phyloP scores from a whole-genome alignment of 35 echinoderm and acorn worm genomes.

The Acanthaster planci region DNA sequence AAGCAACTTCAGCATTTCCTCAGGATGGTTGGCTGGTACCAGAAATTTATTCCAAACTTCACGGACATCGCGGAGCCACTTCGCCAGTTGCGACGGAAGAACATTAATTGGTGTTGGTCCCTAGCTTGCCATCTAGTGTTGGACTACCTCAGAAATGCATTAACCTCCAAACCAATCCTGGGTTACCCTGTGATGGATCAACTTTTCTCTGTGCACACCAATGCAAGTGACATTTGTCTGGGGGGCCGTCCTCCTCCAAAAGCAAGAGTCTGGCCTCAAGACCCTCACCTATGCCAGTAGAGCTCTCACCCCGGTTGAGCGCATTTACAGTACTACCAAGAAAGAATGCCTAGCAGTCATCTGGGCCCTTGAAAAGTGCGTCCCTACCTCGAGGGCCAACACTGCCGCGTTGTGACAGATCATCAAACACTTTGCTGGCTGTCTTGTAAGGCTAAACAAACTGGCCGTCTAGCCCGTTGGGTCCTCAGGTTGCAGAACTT shows the following conservation, averaged over 20 bases:
- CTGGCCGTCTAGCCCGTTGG: conserved; percentile 32
- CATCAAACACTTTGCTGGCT: no score
- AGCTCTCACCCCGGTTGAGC: neutral
- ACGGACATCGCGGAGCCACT: conserved; percentile 34
- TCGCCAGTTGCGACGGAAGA: neutral
- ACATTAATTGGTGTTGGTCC: neutral
- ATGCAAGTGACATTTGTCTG: conserved; percentile 29
- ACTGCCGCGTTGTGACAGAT: conserved; percentile 10
- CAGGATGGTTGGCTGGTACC: conserved; percentile 25
- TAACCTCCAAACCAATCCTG: conserved; percentile 16
- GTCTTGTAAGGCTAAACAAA: conserved; percentile 17
- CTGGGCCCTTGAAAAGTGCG: conserved; percentile 52
- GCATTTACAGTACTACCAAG: conserved; percentile 23
- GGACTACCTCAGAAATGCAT: neutral
- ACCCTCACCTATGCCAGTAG: conserved; percentile 31
- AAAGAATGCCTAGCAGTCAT: conserved; percentile 48
- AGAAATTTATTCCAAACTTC: conserved; percentile 34
- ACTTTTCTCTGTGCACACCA: conserved; percentile 18
- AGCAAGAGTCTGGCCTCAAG: neutral
- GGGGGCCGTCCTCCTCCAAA: conserved; percentile 38
- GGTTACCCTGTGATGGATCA: neutral
- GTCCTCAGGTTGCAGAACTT: conserved; percentile 45
- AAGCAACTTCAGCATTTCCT: conserved; percentile 31
- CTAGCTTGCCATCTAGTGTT: conserved; percentile 4
- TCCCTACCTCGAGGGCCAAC: conserved; percentile 35